Evolutionary conservation across 2,113 vertebrate genomes (phyloP).

Genomic region (Pelmatolapia mariae): DNA sequence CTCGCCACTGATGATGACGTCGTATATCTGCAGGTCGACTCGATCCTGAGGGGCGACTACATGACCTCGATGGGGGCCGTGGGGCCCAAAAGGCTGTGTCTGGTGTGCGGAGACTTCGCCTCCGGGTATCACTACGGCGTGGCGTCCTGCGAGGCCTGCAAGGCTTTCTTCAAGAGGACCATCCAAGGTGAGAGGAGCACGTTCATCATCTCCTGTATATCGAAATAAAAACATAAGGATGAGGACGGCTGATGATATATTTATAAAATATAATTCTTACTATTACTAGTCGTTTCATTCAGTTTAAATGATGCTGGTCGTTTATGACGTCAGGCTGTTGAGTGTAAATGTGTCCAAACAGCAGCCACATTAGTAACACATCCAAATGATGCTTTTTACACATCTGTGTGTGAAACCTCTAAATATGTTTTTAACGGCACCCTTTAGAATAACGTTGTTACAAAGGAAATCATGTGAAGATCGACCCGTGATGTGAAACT

Average conservation of each 20-base stretch:
- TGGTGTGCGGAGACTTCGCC: slow-evolving; percentile 73
- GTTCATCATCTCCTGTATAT: background rate
- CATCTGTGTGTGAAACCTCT: background rate
- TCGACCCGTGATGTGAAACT: fast-evolving
- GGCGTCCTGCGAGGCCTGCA: slow-evolving; percentile 72
- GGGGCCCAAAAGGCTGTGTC: slow-evolving; percentile 56
- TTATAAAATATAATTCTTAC: background rate
- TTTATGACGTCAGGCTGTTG: background rate
- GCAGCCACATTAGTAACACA: background rate
- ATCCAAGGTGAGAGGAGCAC: slow-evolving; percentile 57
- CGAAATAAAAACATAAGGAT: background rate
- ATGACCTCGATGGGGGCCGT: background rate
- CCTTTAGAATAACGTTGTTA: background rate
- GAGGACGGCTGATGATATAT: background rate
- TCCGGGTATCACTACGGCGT: slow-evolving; percentile 67
- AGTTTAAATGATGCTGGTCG: background rate
- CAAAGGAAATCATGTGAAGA: background rate
- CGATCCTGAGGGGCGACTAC: slow-evolving; percentile 46
- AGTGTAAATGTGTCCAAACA: background rate
- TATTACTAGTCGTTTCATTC: fast-evolving
- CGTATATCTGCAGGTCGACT: slow-evolving; percentile 23
- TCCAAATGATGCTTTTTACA: background rate
- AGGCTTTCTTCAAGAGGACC: slow-evolving; percentile 76
- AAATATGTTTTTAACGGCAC: background rate
- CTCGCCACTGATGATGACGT: background rate